These are phyloP conservation scores for Triplophysa tibetana DNA, from an alignment of 2,113 vertebrate genomes.

Conservation along the genomic window DNA sequence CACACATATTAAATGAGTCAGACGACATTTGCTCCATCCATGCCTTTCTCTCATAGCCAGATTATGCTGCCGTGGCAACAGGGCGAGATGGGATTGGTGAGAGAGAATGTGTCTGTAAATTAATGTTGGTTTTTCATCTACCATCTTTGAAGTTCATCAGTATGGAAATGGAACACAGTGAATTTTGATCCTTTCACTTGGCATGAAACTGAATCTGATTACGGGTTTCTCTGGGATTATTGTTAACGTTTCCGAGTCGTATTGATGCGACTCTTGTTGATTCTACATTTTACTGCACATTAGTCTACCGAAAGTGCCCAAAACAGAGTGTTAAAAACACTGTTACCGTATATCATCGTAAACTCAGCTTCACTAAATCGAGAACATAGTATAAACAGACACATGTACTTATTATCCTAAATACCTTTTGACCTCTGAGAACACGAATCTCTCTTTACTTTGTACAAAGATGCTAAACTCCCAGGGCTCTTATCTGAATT, in stretches of 20 bases:
- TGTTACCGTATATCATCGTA: neutral
- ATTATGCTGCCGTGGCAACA: constrained; percentile 76
- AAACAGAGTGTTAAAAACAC: neutral
- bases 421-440: constrained; percentile 11
- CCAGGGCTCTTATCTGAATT: constrained; percentile 8
- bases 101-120: constrained; percentile 26
- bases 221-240: constrained; percentile 10
- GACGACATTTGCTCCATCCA: constrained; percentile 70
- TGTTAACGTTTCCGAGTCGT: neutral
- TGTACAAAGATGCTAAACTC: neutral
- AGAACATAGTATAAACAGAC: neutral
- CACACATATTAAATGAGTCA: constrained; percentile 68
- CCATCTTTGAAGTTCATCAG: constrained; percentile 37
- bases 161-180: constrained; percentile 29
- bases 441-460: neutral
- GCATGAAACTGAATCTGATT: constrained; percentile 30
- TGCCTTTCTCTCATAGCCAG: constrained; percentile 62
- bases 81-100: constrained; percentile 53
- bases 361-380: neutral
- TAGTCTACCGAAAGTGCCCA: neutral
- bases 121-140: constrained; percentile 37
- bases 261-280: neutral
- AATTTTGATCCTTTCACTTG: constrained; percentile 32
- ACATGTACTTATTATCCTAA: neutral
- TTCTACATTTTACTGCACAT: neutral